Evolutionary conservation across 2,113 vertebrate genomes (phyloP).

Genomic region (Chlorodrepanis virens): DNA sequence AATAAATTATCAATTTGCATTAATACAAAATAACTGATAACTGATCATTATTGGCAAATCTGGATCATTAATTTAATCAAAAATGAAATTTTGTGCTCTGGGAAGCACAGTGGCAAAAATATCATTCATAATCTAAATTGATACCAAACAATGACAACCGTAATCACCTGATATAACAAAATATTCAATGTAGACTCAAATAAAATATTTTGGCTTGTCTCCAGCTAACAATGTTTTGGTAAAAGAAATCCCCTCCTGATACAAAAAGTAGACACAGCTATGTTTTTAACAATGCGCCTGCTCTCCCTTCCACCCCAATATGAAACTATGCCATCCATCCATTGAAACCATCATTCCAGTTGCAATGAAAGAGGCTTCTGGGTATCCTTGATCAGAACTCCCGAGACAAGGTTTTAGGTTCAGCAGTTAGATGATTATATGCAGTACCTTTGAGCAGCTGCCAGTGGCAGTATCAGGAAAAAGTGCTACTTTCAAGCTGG

Average conservation of each 20-base stretch:
- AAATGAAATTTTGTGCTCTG: not conserved
- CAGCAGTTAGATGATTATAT: not conserved
- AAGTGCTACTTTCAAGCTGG: not conserved
- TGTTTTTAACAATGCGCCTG: not conserved
- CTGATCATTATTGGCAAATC: not conserved
- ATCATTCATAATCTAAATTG: not conserved
- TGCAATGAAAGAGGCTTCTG: not conserved
- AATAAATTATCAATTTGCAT: not conserved
- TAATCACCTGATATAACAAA: not conserved
- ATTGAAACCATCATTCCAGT: not conserved
- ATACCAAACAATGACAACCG: not conserved
- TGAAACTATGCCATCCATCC: not conserved
- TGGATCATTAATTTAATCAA: not conserved
- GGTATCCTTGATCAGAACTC: not conserved
- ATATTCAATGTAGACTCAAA: not conserved
- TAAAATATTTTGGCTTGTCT: not conserved
- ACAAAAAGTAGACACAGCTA: not conserved
- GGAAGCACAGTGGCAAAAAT: not conserved
- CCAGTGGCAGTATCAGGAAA: not conserved
- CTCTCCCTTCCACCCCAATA: rapidly evolving
- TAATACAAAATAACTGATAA: not conserved
- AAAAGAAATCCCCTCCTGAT: not conserved
- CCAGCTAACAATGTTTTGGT: not conserved
- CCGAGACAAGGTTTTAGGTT: not conserved
- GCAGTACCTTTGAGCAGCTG: not conserved